A percentile compares a stretch with the other conserved stretches of the same genome.
Evolutionary conservation across 2,888 invertebrate species (phyloP).

Genomic region (Operophtera brumata): DNA sequence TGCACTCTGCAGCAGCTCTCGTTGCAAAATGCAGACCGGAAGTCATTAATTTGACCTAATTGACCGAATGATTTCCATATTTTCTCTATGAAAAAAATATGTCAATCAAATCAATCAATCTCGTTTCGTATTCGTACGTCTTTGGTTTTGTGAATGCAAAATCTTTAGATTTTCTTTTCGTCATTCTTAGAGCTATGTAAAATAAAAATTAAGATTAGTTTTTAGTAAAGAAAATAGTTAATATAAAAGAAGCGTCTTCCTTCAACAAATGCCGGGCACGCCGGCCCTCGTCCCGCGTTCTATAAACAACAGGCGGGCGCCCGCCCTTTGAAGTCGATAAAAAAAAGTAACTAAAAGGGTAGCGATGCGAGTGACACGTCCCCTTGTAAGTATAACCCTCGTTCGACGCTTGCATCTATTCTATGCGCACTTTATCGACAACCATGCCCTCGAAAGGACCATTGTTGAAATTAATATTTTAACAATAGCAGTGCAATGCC

Average conservation of each 20-base stretch:
- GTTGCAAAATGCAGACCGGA: constrained; percentile 14
- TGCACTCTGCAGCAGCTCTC: not conserved
- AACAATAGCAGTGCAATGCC: not conserved
- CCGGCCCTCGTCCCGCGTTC: not conserved
- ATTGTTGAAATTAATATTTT: constrained; percentile 6
- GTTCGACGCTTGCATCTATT: constrained; percentile 13
- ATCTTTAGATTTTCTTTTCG: not conserved
- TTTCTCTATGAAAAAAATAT: constrained; percentile 3
- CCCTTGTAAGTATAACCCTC: constrained; percentile 23
- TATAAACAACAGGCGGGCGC: constrained; percentile 10
- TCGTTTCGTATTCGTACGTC: constrained; percentile 15
- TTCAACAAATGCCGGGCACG: not conserved
- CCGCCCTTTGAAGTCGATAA: constrained; percentile 21
- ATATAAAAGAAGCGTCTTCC: not conserved
- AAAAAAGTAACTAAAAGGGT: constrained; percentile 24
- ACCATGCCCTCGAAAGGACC: constrained; percentile 7
- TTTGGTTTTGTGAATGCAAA: not conserved
- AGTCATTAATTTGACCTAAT: constrained; percentile 4
- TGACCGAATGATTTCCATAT: constrained; percentile 9
- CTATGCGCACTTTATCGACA: constrained; percentile 10
- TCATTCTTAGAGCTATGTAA: too few species aligned
- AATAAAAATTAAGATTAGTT: not conserved
- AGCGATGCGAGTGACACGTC: constrained; percentile 25
- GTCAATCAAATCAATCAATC: constrained; percentile 10
- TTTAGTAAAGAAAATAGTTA: too few species aligned